Base-by-base conservation (phyloP, 2,888 invertebrate species). In the Campopleginae sp. region DNA sequence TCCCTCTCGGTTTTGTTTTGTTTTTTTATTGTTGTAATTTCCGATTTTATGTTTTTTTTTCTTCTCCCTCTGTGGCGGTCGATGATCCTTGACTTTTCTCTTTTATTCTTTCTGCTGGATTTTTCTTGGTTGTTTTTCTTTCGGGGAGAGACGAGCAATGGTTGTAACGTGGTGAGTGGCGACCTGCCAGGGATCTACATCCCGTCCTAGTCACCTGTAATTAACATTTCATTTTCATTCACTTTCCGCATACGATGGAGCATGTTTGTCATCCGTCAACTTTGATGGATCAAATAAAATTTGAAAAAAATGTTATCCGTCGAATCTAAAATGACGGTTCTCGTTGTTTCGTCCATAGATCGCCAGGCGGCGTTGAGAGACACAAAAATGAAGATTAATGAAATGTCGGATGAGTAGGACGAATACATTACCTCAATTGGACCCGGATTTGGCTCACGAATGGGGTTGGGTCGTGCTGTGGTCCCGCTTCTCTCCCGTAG, bases 381-480 rank as follows among this genome's bases (percentile, higher is more conserved):
- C 14, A 12, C 14, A 68, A 79, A 51, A 46, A 42, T 58, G 51
- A 65, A 27, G n/a, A 51, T 31, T 38, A 1, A n/a, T 82, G 33
- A 54, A 61, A 70, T 42, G 19, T n/a, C 19, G 61, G 42, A 48
- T 23, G 23, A 65, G 3, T 66, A 63, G 46, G 68, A 46, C 31
- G 58, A 58, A 31, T 74, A n/a, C 14, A 48, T 83, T 85, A 89
- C 88, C 88, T 89, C 82, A 77, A 90, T 91, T 90, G 90, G 91
- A 91, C 89, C 90, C 90, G 87, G 91, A 88, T 89, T 90, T 88
- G 93, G 94, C 94, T 94, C 94, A 94, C 94, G 94, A 94, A 90
- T 94, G 94, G 88, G 93, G 91, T 88, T 93, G 93, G 88, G 93
- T 91, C 89, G 92, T 92, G 90, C 91, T 90, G 77, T 92, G 92